phyloP scores from a whole-genome alignment of 2,888 invertebrate species.

The Xiphydria camelus region DNA sequence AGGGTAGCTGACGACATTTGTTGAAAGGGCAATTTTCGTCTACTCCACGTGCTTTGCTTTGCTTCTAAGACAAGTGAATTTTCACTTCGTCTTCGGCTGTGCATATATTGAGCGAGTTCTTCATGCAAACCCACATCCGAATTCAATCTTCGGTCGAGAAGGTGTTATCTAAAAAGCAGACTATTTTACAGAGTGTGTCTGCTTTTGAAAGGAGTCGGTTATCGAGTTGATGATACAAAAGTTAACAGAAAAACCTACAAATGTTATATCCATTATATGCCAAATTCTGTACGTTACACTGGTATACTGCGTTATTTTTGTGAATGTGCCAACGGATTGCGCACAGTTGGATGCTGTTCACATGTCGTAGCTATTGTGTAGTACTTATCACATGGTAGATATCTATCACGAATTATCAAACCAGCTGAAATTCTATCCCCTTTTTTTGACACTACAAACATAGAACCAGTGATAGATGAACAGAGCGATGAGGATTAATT shows the following conservation, averaged over 20 bases:
- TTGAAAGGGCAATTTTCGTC: slow-evolving; percentile 6
- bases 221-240: slow-evolving; percentile 19
- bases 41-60: slow-evolving; percentile 7
- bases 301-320: slow-evolving; percentile 20
- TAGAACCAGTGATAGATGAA: slow-evolving; percentile 18
- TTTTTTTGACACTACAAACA: slow-evolving; percentile 13
- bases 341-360: slow-evolving; percentile 25
- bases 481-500: slow-evolving; percentile 21
- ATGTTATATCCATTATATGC: too few species aligned
- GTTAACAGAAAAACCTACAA: too few species aligned
- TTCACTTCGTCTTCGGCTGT: not conserved
- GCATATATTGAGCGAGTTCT: slow-evolving; percentile 13
- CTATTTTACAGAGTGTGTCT: slow-evolving; percentile 14
- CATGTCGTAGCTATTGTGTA: slow-evolving; percentile 24
- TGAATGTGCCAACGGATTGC: slow-evolving; percentile 23
- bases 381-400: slow-evolving; percentile 23
- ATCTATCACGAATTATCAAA: slow-evolving; percentile 21
- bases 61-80: slow-evolving; percentile 15
- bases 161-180: slow-evolving; percentile 20
- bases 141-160: slow-evolving; percentile 20
- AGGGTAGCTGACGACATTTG: slow-evolving; percentile 13
- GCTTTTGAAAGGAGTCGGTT: slow-evolving; percentile 21
- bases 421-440: slow-evolving; percentile 20
- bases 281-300: too few species aligned
- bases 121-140: slow-evolving; percentile 14